These are phyloP conservation scores for Bufo bufo DNA, from an alignment of 2,113 vertebrate species.

Conservation along the genomic window DNA sequence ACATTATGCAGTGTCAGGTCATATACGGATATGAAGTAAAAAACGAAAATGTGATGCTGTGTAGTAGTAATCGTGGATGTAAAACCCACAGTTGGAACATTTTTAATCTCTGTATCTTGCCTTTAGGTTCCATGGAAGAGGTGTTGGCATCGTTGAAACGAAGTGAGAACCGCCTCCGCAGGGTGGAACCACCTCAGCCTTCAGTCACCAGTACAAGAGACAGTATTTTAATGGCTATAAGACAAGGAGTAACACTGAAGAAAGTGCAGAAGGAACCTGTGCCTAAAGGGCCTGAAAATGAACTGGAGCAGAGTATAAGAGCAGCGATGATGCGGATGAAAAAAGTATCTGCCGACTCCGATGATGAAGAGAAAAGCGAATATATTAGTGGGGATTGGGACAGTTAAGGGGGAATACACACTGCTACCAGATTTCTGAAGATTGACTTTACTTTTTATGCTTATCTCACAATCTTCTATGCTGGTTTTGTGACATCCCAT, in stretches of 20 bases:
- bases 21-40: no score
- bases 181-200: conserved; percentile 46
- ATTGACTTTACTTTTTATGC: neutral
- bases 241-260: conserved; percentile 86
- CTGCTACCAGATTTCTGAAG: neutral
- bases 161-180: conserved; percentile 74
- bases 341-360: conserved; percentile 86
- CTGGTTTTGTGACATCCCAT: neutral
- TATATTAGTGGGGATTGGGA: conserved; percentile 76
- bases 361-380: conserved; percentile 78
- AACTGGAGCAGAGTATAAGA: conserved; percentile 90
- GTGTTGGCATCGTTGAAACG: conserved; percentile 89
- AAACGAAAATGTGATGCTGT: no score
- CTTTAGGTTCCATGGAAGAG: conserved; percentile 89
- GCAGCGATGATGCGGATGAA: conserved; percentile 94
- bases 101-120: neutral
- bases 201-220: conserved; percentile 68
- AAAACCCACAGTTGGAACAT: neutral
- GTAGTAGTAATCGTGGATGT: neutral
- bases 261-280: conserved; percentile 72
- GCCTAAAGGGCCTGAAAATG: conserved; percentile 64
- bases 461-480: neutral
- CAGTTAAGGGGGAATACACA: conserved; percentile 58
- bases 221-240: conserved; percentile 84
- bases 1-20: no score